Base-by-base conservation (phyloP, 2,797 vertebrate species). In the Phataginus tricuspis region DNA sequence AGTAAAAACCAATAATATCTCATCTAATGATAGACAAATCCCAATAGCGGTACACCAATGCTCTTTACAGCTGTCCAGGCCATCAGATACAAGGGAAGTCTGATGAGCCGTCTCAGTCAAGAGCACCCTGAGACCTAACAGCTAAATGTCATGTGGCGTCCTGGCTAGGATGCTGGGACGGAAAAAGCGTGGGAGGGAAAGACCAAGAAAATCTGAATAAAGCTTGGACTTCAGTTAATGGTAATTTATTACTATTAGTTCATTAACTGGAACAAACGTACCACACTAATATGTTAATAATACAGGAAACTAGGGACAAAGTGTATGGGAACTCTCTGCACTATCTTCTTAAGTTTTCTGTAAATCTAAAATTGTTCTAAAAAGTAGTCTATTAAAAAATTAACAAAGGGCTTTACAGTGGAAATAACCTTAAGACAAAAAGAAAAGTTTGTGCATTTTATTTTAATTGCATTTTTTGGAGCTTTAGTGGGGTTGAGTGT, bases 391-490 rank as follows among this genome's bases (percentile, higher is more conserved):
- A 53, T 87, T 49, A 82, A 82, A 94, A 53, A 85, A 11, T 45
- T n/a, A 78, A 55, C 39, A 45, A 86, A 57, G 23, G 27, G 23
- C 3, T 85, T 88, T 37, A 23, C 23, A 51, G 7, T 94, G 51
- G 15, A 85, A 91, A 86, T 86, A 61, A 91, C 25, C 42, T 82
- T 63, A 66, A 90, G 78, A 59, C 34, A 68, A 29, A 7, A n/a
- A 80, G 18, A 92, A 59, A 77, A 55, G 2, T 75, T 57, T 27
- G 45, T 53, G 21, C 8, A 34, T 78, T 96, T 90, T 90, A 61
- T 90, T 86, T 64, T 89, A 59, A 71, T 86, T 75, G 61, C 14
- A 86, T 89, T 63, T 69, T 69, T 92, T 92, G 45, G 64, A 88
- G 21, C 34, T 85, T 92, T 69, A 49, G 53, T 63, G 78, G 57